phyloP scores from a whole-genome alignment of 2,888 invertebrate species.

The Hofmannophila pseudospretella region DNA sequence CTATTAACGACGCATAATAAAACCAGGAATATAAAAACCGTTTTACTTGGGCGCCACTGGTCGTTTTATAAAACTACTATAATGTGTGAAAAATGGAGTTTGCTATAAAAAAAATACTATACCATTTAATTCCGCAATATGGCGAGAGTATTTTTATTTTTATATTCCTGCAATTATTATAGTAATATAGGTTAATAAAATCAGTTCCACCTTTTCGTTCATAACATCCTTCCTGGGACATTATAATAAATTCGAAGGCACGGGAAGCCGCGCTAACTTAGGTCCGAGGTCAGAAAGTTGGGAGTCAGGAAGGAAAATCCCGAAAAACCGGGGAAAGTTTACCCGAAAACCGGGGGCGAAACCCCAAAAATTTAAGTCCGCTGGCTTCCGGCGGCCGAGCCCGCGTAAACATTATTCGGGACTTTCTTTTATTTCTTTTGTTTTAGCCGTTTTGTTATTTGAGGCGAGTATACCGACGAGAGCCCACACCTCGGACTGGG shows the following conservation, averaged over 20 bases:
- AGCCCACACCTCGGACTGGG: no score
- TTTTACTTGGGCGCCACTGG: no score
- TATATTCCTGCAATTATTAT: no score
- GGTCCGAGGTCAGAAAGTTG: constrained; percentile 55
- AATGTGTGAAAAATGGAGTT: no score
- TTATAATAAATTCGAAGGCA: constrained; percentile 50
- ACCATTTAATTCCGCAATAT: no score
- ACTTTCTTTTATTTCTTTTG: constrained; percentile 65
- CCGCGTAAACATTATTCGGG: constrained; percentile 67
- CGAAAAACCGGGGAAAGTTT: constrained; percentile 45
- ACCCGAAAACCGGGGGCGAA: constrained; percentile 55
- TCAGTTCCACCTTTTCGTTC: constrained; percentile 41
- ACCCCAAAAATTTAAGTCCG: constrained; percentile 59
- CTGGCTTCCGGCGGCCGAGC: constrained; percentile 55
- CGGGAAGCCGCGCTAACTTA: constrained; percentile 54
- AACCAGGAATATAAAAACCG: no score
- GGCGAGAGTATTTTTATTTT: no score
- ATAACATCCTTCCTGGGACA: constrained; percentile 50
- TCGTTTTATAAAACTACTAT: no score
- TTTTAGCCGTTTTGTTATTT: constrained; percentile 64
- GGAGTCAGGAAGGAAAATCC: constrained; percentile 65
- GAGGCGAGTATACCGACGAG: constrained; percentile 24
- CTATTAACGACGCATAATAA: no score
- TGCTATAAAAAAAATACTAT: no score
- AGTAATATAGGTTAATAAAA: no score